Percentiles rank a stretch among this genome's conserved stretches.
Evolutionary conservation across 2,888 invertebrate species (phyloP).

Genomic region (Psococerastis gibbosa): DNA sequence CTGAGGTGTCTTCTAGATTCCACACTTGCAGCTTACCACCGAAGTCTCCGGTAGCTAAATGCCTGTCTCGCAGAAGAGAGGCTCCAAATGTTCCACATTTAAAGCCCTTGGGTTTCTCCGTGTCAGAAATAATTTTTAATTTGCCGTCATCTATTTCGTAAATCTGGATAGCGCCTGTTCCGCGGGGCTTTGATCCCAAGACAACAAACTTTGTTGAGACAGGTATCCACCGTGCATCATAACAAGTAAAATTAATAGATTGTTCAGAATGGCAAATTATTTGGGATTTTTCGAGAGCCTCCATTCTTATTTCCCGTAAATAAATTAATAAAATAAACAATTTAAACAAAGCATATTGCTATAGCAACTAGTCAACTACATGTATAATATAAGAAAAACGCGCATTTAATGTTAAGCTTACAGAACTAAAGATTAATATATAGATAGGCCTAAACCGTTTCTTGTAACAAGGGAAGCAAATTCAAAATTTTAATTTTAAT

Average conservation of each 20-base stretch:
- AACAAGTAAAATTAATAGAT: slow-evolving; percentile 63
- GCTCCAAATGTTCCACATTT: slow-evolving; percentile 92
- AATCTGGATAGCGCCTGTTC: slow-evolving; percentile 67
- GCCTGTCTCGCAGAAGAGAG: slow-evolving; percentile 56
- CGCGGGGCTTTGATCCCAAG: slow-evolving; percentile 68
- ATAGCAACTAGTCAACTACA: too few relatives aligned
- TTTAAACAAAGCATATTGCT: too few relatives aligned
- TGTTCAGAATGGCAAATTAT: slow-evolving; percentile 76
- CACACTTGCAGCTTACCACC: slow-evolving; percentile 66
- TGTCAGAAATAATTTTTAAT: slow-evolving; percentile 30
- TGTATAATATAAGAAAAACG: too few relatives aligned
- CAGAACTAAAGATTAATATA: too few relatives aligned
- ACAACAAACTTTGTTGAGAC: slow-evolving; percentile 83
- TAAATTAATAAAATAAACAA: too few relatives aligned
- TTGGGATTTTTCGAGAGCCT: slow-evolving; percentile 59
- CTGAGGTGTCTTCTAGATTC: slow-evolving; percentile 54
- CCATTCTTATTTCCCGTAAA: too few relatives aligned
- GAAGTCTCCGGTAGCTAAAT: slow-evolving; percentile 82
- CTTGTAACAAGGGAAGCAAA: too few relatives aligned
- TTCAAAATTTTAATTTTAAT: too few relatives aligned
- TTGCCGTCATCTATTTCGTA: slow-evolving; percentile 60
- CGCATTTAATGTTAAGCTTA: too few relatives aligned
- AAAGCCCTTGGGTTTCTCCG: slow-evolving; percentile 64
- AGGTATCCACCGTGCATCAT: slow-evolving; percentile 92
- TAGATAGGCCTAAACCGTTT: too few relatives aligned